Percentiles rank a stretch among this genome's conserved stretches.
These are phyloP conservation scores for Mantis religiosa DNA, from an alignment of 2,888 invertebrate genomes.

Conservation along the genomic window DNA sequence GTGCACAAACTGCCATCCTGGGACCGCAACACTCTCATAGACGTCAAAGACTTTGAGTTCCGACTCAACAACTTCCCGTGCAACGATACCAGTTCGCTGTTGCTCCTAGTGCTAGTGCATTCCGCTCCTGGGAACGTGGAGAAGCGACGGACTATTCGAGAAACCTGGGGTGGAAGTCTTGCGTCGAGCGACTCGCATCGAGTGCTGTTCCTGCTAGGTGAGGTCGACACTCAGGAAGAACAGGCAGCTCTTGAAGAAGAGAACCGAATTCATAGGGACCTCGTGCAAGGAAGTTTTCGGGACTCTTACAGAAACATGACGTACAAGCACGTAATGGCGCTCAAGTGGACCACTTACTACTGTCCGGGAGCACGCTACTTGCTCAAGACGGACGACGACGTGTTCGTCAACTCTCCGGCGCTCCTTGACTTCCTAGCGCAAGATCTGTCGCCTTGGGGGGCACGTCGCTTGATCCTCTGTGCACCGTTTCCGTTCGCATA, in stretches of 20 bases:
- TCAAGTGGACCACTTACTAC: conserved; percentile 71
- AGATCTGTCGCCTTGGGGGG: conserved; percentile 58
- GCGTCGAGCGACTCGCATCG: not conserved
- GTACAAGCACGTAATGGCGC: conserved; percentile 76
- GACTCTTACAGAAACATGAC: conserved; percentile 80
- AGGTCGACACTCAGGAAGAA: conserved; percentile 41
- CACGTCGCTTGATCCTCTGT: conserved; percentile 58
- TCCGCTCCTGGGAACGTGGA: conserved; percentile 63
- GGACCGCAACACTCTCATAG: conserved; percentile 49
- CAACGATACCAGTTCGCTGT: conserved; percentile 44
- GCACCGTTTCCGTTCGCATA: conserved; percentile 48
- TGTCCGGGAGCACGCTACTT: conserved; percentile 61
- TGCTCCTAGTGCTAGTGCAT: conserved; percentile 62
- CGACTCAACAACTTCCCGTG: conserved; percentile 56
- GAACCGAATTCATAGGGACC: conserved; percentile 56
- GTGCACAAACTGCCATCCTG: conserved; percentile 34
- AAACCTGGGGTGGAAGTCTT: conserved; percentile 61
- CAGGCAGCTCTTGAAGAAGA: conserved; percentile 49
- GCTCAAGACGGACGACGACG: conserved; percentile 49
- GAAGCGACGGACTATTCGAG: conserved; percentile 63
- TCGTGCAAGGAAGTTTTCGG: conserved; percentile 71
- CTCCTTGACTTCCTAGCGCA: conserved; percentile 48
- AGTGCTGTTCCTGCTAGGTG: conserved; percentile 65
- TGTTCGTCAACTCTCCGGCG: conserved; percentile 46
- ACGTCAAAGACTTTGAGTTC: conserved; percentile 60